These are phyloP conservation scores for Sisor rabdophorus DNA, from an alignment of 2,113 vertebrate species.

Conservation along the genomic window DNA sequence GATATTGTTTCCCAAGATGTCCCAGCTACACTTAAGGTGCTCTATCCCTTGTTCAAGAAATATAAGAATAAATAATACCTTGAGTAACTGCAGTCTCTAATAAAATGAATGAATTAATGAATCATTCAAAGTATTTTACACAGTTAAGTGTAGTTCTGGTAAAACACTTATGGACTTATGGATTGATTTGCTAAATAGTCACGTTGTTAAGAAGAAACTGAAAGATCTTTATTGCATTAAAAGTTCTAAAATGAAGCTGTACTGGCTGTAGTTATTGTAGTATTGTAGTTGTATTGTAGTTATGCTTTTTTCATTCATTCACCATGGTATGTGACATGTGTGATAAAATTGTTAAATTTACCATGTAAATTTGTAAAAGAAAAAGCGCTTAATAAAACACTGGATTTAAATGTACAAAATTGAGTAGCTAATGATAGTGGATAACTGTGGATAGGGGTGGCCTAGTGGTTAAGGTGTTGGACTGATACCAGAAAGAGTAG, in stretches of 20 bases:
- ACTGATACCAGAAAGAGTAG: too few relatives aligned
- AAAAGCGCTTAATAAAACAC: background rate
- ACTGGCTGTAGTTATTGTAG: background rate
- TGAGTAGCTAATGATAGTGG: background rate
- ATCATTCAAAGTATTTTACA: slow-evolving; percentile 15
- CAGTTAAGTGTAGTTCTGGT: slow-evolving; percentile 2
- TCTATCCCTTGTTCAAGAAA: slow-evolving; percentile 80
- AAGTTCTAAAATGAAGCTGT: background rate
- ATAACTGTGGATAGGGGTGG: too few relatives aligned
- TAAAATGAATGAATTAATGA: background rate
- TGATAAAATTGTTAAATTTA: background rate
- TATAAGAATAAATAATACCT: slow-evolving; percentile 66
- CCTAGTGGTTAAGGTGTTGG: too few relatives aligned
- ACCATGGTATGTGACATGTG: background rate
- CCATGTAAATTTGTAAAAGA: background rate
- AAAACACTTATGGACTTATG: background rate
- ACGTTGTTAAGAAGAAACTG: background rate
- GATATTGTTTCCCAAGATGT: slow-evolving; percentile 81
- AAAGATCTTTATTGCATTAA: background rate
- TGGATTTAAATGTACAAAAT: background rate
- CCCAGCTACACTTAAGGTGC: slow-evolving; percentile 72
- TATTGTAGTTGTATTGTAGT: too few relatives aligned
- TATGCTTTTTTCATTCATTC: background rate
- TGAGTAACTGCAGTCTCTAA: background rate
- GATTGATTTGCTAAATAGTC: slow-evolving; percentile 8